Base-by-base conservation (phyloP, 1,140 invertebrate species). In the Drosophila ogumai region DNA sequence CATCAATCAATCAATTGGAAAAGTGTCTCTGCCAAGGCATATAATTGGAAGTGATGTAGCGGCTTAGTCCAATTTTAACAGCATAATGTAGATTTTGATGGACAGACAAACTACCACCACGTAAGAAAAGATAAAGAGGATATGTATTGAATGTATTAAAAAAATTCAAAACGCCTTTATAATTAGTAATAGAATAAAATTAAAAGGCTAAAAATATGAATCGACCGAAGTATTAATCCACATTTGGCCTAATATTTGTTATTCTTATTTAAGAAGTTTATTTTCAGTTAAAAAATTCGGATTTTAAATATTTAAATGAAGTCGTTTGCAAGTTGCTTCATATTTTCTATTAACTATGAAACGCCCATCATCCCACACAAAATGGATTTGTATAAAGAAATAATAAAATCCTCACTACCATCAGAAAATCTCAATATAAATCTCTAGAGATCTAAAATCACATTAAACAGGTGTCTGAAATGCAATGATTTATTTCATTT, bases 1-100 rank as follows among this genome's bases (percentile, higher is more conserved):
- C 76, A 86, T 86, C 85, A 85, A 90, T 88, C 84, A 90, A 78
- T 90, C 80, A 88, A 88, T 88, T 55, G 78, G 74, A 63, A 90
- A 85, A 72, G 52, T 80, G 57, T 80, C 49, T 34, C 46, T 40
- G 47, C 10, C 50, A 56, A 57, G 38, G 59, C 44, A 61, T 59
- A 38, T 67, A 82, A 86, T 79, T 86, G 61, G 58, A 82, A 54
- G 58, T 58, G 64, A 81, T 31, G 31, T 41, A 22, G 34, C 6
- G 50, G 32, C 19, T 22, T 17, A 19, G 55, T 34, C n/a, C 15
- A 32, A 43, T 60, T 64, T 17, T 4, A 22, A 6, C 36, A 34
- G n/a, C n/a, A 13, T 34, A 3, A 19, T 50, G 28, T 6, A 17
- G 49, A 12, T 34, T 22, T 34, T 22, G 22, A 28, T 28, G 5